phyloP scores from a whole-genome alignment of 2,888 invertebrate genomes.

The Ectropis crepuscularia region DNA sequence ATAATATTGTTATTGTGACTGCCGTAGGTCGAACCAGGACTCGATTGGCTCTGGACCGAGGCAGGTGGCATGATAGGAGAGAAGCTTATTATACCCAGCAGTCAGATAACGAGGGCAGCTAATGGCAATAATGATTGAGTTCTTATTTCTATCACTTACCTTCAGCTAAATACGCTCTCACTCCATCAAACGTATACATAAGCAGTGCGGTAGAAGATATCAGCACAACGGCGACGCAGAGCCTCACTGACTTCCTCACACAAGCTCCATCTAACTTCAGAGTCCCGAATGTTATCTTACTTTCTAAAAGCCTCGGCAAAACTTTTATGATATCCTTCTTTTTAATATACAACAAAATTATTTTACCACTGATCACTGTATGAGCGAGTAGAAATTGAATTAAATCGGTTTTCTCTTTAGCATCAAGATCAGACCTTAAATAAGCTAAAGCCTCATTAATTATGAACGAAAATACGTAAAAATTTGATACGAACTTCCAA shows the following conservation, averaged over 20 bases:
- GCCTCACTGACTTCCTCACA: conserved; percentile 47
- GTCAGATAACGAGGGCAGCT: no score
- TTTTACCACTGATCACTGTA: conserved; percentile 52
- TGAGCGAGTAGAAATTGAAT: conserved; percentile 57
- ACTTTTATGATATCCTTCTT: conserved; percentile 50
- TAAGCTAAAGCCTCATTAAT: conserved; percentile 53
- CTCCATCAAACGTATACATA: conserved; percentile 46
- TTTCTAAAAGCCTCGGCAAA: conserved; percentile 57
- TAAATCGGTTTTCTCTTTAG: conserved; percentile 57
- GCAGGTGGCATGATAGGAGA: no score
- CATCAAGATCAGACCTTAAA: conserved; percentile 51
- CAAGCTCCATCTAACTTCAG: conserved; percentile 49
- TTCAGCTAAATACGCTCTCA: conserved; percentile 51
- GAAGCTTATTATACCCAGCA: no score
- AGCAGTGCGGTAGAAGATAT: conserved; percentile 47
- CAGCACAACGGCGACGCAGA: conserved; percentile 40
- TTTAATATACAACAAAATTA: conserved; percentile 50
- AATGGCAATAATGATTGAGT: not conserved
- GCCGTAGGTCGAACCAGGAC: no score
- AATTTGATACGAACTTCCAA: conserved; percentile 54
- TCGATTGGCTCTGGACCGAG: no score
- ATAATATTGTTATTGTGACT: no score
- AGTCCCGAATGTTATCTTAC: conserved; percentile 45
- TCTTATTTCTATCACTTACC: conserved; percentile 47
- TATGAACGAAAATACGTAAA: conserved; percentile 47